Base-by-base conservation (phyloP, 2,888 invertebrate genomes). In the Scaptomyza caliginosa region DNA sequence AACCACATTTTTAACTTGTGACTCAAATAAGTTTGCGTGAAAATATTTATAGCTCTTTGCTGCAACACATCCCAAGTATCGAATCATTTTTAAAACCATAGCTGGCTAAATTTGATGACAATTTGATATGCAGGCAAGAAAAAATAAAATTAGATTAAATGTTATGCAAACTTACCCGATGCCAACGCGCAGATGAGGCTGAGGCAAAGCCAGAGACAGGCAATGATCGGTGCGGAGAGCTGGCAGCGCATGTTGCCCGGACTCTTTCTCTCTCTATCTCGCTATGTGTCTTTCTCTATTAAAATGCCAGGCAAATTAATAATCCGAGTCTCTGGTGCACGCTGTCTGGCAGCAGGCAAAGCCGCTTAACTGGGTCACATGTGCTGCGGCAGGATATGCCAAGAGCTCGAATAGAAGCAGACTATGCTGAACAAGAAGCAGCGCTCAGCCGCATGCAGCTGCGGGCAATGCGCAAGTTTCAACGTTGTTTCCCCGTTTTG, bases 351-450 rank as follows among this genome's bases (percentile, higher is more conserved):
- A 49, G 51, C 34, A 71, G 78, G 30, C 30, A 34, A 34, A 64
- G 68, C 63, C 72, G 59, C 48, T 79, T 69, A 83, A 82, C 69
- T 88, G 77, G 88, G 86, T 83, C 82, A 82, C 82, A 82, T 86
- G 51, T 66, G 87, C 51, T 42, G 50, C 38, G 68, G 45, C 58
- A 43, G 58, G 39, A 46, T 49, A 55, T 56, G 55, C 57, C 69
- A 57, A 26, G 40, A 40, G 45, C 39, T 57, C 42, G 23, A 56
- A 28, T 34, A n/a, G 34, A 34, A 34, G 16, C 3, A 34, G 34
- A 16, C 34, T 16, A 16, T 3, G 8, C 7, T 1, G 34, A 7
- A 13, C 16, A 34, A 34, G 34, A 3, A 16, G 34, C 2, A 32
- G n/a, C 1, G 17, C 46, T 26, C 42, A 46, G 24, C 62, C 23